Base-by-base conservation (phyloP, 2,888 invertebrate species). In the Cheilosia soror region DNA sequence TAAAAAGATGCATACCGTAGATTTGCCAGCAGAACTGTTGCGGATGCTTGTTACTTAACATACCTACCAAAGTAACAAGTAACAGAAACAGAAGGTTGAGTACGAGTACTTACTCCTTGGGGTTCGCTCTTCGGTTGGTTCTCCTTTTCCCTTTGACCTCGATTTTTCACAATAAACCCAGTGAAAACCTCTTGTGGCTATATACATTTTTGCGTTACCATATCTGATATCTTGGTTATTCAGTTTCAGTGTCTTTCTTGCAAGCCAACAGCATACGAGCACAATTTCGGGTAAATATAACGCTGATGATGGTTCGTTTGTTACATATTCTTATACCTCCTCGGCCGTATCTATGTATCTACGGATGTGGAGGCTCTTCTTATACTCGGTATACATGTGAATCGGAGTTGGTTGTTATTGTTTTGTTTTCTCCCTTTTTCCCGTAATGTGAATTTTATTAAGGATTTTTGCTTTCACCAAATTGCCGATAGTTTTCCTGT, bases 91-190 rank as follows among this genome's bases (percentile, higher is more conserved):
- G 72, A 78, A 72, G 62, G 68, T 37, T 66, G 58, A 40, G 40
- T 58, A 4, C 31, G 53, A 53, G 53, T 53, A 60, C 42, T 11
- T 37, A 37, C 37, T 37, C 37, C 5, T 65, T 51, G 33, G 33
- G 33, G 31, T 65, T 42, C 20, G 29, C 25, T 42, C 20, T 5
- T 13, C 11, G 7, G 9, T 5, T 49, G n/a, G 37, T 37, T 37
- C 37, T 37, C 37, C 37, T 37, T 37, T 13, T 49, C 51, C 71
- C 55, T 72, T 72, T 82, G 71, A 82, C 82, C 80, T 62, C 80
- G 66, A 77, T 82, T 78, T 71, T 63, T 25, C 37, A 11, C 37
- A 37, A 37, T 37, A 37, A 37, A 37, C 11, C 42, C n/a, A 37
- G 5, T 27, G 55, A 62, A 55, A 62, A 62, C 51, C 60, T 53